Base-by-base conservation (phyloP, 1,140 invertebrate genomes). In the Caenorhabditis tropicalis region DNA sequence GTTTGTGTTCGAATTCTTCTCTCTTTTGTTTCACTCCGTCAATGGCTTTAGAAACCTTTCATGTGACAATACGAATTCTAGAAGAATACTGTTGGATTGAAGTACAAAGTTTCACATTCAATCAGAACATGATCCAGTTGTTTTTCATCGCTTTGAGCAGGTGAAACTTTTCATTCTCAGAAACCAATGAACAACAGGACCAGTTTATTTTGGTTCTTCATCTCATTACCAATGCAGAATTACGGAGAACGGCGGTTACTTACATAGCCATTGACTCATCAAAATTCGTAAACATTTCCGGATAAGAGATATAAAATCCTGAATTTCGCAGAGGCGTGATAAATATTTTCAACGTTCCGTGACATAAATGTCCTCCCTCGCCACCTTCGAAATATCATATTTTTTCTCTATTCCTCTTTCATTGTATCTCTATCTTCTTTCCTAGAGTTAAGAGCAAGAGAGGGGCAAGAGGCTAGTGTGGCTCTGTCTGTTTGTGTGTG, bases 391-490 rank as follows among this genome's bases (percentile, higher is more conserved):
- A 74, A 74, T 74, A 43, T 43, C 65, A 74, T 74, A 36, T 65
- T 36, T 74, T 31, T 43, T 43, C 15, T 31, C 36, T 46, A 15
- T 12, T 43, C 31, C 15, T 33, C 3, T 33, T 19, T 65, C 58
- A 19, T 31, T 65, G 2, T 65, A 9, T 74, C 65, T 74, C 65
- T 46, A 3, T 74, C 36, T 43, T 2, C 24, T 31, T 24, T 74
- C 43, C 65, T 74, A 74, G 65, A 74, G 65, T 74, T 74, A 74
- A 74, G 65, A 74, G 58, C 58, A 65, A 65, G 21, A 33, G 15
- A 21, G 36, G 19, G n/a, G 9, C 65, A 21, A 43, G 36, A 39
- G 19, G 36, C 33, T 43, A 24, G 65, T 12, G 12, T 10, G 33
- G 36, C 29, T 31, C 15, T 36, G 31, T 65, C 65, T 74, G 7